These are phyloP conservation scores for Psammodynastes pulverulentus DNA, from an alignment of 2,113 vertebrate species.

Conservation along the genomic window DNA sequence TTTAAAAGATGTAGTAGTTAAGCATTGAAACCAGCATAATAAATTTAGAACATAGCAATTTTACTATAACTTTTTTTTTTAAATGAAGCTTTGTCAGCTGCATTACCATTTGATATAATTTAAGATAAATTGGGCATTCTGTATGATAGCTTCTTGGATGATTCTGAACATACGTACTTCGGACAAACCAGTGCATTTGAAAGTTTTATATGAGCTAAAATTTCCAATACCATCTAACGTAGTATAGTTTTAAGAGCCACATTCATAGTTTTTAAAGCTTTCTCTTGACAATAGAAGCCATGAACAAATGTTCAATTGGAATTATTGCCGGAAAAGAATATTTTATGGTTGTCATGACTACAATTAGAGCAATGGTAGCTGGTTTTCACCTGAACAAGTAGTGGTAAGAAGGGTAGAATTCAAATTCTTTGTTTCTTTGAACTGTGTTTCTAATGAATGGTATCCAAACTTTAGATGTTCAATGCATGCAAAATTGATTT, in stretches of 20 bases:
- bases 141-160: slow-evolving; percentile 11
- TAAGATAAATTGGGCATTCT: neutral
- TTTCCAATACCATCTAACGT: slow-evolving; percentile 28
- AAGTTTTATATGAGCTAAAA: slow-evolving; percentile 22
- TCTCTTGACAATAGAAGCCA: slow-evolving; percentile 65
- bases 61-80: neutral
- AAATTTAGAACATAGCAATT: neutral
- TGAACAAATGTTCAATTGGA: slow-evolving; percentile 67
- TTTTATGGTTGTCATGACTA: slow-evolving; percentile 79
- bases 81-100: neutral
- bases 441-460: slow-evolving; percentile 69
- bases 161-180: neutral
- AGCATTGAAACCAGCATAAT: neutral
- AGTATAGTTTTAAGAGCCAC: slow-evolving; percentile 44
- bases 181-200: slow-evolving; percentile 9
- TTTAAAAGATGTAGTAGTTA: neutral
- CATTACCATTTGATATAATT: neutral
- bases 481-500: slow-evolving; percentile 38
- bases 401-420: slow-evolving; percentile 42
- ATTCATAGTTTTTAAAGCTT: slow-evolving; percentile 48
- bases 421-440: slow-evolving; percentile 71
- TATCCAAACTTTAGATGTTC: slow-evolving; percentile 62
- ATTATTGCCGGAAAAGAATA: slow-evolving; percentile 74
- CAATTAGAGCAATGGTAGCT: slow-evolving; percentile 78
- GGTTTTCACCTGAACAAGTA: slow-evolving; percentile 71